phyloP scores from a whole-genome alignment of 2,888 invertebrate species.

The Ischnura elegans region DNA sequence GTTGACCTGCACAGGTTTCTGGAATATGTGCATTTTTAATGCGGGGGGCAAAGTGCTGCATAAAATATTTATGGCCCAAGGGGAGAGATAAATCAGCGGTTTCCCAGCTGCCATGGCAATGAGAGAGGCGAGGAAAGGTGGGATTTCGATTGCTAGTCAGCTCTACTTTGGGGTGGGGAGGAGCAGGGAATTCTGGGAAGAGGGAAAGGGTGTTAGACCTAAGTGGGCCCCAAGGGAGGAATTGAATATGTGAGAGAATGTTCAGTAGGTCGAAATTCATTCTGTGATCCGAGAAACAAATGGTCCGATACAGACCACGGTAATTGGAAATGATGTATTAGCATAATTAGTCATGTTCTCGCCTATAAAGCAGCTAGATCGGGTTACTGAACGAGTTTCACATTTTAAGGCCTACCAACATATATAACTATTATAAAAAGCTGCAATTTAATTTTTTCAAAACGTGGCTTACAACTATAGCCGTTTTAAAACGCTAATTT shows the following conservation, averaged over 20 bases:
- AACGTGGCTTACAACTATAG: too few species aligned
- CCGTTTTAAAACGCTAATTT: too few species aligned
- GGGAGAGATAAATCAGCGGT: conserved; percentile 26
- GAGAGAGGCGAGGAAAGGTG: background rate
- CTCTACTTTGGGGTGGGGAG: background rate
- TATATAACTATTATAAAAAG: too few species aligned
- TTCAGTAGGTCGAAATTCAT: background rate
- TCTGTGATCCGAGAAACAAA: background rate
- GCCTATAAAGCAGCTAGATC: too few species aligned
- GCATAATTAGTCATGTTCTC: too few species aligned
- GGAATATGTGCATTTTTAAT: conserved; percentile 52
- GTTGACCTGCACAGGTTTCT: conserved; percentile 14
- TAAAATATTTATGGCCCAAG: conserved; percentile 42
- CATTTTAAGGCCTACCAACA: too few species aligned
- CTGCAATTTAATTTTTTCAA: too few species aligned
- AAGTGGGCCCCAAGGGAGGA: background rate
- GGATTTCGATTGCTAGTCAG: background rate
- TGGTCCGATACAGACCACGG: background rate
- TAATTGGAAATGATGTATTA: conserved; percentile 32
- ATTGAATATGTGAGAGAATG: background rate
- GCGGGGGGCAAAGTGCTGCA: conserved; percentile 33
- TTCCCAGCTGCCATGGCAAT: conserved; percentile 25
- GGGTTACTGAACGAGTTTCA: too few species aligned
- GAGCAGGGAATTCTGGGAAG: background rate
- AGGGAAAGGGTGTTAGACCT: background rate